Base-by-base conservation (phyloP, 2,888 invertebrate species). In the Troides aeacus region DNA sequence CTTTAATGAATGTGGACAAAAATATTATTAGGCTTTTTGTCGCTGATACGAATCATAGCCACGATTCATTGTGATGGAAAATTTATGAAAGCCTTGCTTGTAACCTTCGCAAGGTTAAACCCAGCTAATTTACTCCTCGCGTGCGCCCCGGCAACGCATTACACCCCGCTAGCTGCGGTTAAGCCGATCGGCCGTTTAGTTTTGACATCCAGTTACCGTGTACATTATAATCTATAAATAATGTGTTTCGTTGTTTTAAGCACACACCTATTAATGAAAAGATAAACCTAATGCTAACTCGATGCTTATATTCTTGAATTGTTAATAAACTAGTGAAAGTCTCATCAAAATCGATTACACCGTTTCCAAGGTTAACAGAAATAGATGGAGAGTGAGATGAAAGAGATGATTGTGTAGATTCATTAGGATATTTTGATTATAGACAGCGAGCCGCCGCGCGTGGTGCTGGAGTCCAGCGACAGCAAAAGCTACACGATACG, bases 371-470 rank as follows among this genome's bases (percentile, higher is more conserved):
- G 12, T 42, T 42, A 42, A 30, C 1, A 42, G 42, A 42, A 10
- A 42, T 12, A 42, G 42, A 42, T 12, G 12, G 21, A 21, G 21
- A 42, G 42, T 8, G 2, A 8, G 10, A 12, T 42, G 8, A 8
- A 15, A 46, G 15, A 46, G 3, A 46, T 46, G 15, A 15, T 15
- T 15, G 46, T 15, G 15, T 46, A 46, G 12, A 46, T 46, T 46
- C 46, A 46, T 46, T 12, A 15, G 1, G 46, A 46, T 23, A 12
- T 63, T 68, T 68, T 69, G 42, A 57, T 36, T 42, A 42, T 75
- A 89, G 91, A 92, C 61, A 82, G 79, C 57, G 90, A 89, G 23
- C 91, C 90, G 1, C 92, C 92, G 0, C 87, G 92, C 1, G 92
- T 92, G 59, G 89, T 92, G 36, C 77, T 92, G 75, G 92, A 91